These are phyloP conservation scores for Nasonia vitripennis DNA, from an alignment of 1,140 invertebrate genomes.

Conservation along the genomic window DNA sequence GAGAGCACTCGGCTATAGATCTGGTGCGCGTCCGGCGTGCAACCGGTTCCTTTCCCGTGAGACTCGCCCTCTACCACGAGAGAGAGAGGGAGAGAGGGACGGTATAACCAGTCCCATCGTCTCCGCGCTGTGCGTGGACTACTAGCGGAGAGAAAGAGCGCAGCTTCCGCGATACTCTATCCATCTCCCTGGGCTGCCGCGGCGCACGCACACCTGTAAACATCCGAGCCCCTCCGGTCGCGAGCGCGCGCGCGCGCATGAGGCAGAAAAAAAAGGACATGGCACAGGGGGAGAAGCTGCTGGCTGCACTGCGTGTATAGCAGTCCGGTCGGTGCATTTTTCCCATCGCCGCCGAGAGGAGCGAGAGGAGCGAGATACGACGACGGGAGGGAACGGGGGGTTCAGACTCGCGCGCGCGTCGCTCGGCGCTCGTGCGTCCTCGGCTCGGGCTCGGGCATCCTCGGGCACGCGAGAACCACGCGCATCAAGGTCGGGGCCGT, in stretches of 20 bases:
- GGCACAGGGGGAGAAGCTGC: background rate
- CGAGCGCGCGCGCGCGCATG: background rate
- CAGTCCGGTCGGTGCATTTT: slow-evolving; percentile 22
- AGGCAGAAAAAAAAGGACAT: background rate
- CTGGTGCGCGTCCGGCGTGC: slow-evolving; percentile 62
- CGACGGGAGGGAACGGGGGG: no score
- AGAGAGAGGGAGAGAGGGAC: background rate
- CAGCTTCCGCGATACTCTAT: slow-evolving; percentile 67
- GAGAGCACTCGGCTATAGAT: slow-evolving; percentile 49
- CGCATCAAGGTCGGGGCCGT: slow-evolving; percentile 74
- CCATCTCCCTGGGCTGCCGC: slow-evolving; percentile 23
- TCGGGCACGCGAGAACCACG: slow-evolving; percentile 76
- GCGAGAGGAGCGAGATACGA: background rate
- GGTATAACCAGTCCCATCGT: slow-evolving; percentile 54
- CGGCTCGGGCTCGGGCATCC: slow-evolving; percentile 61
- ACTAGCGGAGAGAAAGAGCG: slow-evolving; percentile 48
- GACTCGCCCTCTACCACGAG: slow-evolving; percentile 20
- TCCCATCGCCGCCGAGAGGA: slow-evolving; percentile 9
- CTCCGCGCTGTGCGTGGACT: slow-evolving; percentile 45
- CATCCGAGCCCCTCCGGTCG: slow-evolving; percentile 31
- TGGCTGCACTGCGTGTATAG: background rate
- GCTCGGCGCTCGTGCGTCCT: slow-evolving; percentile 59
- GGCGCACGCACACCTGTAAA: slow-evolving; percentile 59
- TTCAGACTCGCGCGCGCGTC: background rate
- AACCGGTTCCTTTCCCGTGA: slow-evolving; percentile 56